Evolutionary conservation across 2,888 invertebrate genomes (phyloP).

Genomic region (Drosophila eohydei): DNA sequence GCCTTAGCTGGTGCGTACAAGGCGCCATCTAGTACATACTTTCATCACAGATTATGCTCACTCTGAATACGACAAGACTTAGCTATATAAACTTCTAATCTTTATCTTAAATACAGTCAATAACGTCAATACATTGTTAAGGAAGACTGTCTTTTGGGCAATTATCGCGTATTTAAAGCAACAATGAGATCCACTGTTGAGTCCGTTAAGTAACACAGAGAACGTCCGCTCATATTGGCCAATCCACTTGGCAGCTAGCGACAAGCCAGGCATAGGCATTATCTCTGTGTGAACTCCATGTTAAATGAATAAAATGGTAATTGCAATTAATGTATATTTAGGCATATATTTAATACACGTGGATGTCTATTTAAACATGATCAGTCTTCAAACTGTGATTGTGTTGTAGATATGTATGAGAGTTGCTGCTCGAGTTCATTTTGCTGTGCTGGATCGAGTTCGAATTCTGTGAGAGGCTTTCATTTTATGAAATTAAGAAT

Average conservation of each 20-base stretch:
- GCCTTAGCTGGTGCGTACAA: no score
- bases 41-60: neutral
- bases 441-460: neutral
- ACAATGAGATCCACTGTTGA: neutral
- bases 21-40: no score
- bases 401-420: neutral
- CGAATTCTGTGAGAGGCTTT: neutral
- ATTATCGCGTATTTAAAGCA: neutral
- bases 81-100: neutral
- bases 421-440: neutral
- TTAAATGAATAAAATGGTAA: neutral
- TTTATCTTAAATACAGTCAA: neutral
- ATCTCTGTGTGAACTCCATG: neutral
- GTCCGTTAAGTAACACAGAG: neutral
- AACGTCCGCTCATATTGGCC: neutral
- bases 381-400: neutral
- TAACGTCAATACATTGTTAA: neutral
- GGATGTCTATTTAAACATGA: no score
- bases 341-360: neutral
- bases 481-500: neutral
- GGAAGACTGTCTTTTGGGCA: neutral
- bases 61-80: neutral
- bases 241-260: neutral
- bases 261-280: neutral
- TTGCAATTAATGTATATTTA: neutral